Percentiles rank a stretch among this genome's conserved stretches.
Conservation (phyloP, 2,888 invertebrate species). For the Carpatolechia fugitivella region DNA sequence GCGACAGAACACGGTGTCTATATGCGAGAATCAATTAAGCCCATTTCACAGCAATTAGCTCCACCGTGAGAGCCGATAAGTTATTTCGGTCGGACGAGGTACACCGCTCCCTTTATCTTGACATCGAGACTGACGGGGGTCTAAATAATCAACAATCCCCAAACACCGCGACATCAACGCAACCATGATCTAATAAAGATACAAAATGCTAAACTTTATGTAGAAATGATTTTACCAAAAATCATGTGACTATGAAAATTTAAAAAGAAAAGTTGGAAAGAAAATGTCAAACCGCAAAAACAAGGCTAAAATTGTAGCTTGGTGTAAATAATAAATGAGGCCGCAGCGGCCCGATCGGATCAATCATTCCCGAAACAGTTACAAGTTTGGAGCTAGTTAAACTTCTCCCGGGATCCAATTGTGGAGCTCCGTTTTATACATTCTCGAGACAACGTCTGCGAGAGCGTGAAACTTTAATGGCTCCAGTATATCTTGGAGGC, state of each 20-base stretch:
- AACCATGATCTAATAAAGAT: not conserved
- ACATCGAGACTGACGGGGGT: not conserved
- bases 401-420: slow-evolving; percentile 43
- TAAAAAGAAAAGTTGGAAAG: not conserved
- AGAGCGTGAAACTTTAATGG: slow-evolving; percentile 56
- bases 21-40: slow-evolving; percentile 16
- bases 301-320: slow-evolving; percentile 6
- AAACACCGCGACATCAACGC: not conserved
- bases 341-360: slow-evolving; percentile 23
- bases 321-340: slow-evolving; percentile 14
- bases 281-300: slow-evolving; percentile 1
- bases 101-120: slow-evolving; percentile 3
- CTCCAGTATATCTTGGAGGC: slow-evolving; percentile 40
- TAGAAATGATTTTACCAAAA: no score
- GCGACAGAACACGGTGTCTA: slow-evolving; percentile 1
- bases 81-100: slow-evolving; percentile 13
- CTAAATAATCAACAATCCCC: not conserved
- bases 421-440: slow-evolving; percentile 43
- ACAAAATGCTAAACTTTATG: no score
- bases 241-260: no score
- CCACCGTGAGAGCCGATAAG: slow-evolving; percentile 16
- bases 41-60: slow-evolving; percentile 20
- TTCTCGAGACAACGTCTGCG: slow-evolving; percentile 34
- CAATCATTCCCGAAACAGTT: slow-evolving; percentile 40
- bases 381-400: slow-evolving; percentile 45